phyloP scores from a whole-genome alignment of 2,888 invertebrate species.

The Oscheius sp. region DNA sequence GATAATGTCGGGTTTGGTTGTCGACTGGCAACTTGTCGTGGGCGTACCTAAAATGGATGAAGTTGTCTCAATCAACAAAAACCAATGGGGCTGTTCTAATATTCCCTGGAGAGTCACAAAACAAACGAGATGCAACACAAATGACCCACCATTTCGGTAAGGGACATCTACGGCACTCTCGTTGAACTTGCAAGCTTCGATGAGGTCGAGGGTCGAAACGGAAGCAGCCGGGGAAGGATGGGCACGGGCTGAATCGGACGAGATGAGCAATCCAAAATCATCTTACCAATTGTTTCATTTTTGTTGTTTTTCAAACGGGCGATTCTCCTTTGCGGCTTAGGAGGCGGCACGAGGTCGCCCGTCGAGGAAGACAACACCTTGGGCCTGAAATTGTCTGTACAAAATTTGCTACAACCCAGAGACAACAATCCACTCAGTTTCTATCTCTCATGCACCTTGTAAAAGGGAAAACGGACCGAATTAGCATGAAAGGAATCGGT shows the following conservation, averaged over 20 bases:
- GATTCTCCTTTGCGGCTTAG: constrained; percentile 53
- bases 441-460: background rate
- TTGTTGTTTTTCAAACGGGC: constrained; percentile 43
- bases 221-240: constrained; percentile 22
- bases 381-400: constrained; percentile 11
- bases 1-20: constrained; percentile 18
- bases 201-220: constrained; percentile 34
- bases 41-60: background rate
- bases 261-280: no score
- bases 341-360: constrained; percentile 41
- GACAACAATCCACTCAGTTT: no score
- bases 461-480: constrained; percentile 16
- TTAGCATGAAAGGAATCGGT: constrained; percentile 8
- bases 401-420: no score
- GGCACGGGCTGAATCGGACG: background rate
- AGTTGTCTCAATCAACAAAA: constrained; percentile 1
- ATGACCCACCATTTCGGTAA: constrained; percentile 19
- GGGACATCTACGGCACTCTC: constrained; percentile 25
- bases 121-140: background rate
- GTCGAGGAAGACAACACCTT: constrained; percentile 27
- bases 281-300: constrained; percentile 27
- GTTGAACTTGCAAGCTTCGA: constrained; percentile 37
- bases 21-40: background rate
- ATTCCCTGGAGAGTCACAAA: no score
- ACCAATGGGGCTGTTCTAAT: background rate